Evolutionary conservation across 2,797 vertebrate species (phyloP).

Genomic region (Poecilia wingei): DNA sequence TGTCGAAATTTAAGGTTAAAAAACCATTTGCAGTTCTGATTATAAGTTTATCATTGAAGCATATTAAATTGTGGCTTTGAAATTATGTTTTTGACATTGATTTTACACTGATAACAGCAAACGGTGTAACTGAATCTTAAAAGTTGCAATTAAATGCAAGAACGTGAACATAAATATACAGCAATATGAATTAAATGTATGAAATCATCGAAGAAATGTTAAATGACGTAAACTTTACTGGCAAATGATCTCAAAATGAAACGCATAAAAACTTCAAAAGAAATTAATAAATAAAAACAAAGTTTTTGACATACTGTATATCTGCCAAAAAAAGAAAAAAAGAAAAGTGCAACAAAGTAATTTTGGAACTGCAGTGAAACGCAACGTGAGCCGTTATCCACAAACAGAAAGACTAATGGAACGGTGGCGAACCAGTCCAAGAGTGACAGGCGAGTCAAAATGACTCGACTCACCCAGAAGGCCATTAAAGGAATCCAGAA

Average conservation of each 20-base stretch:
- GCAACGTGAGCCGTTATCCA: not conserved
- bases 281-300: not conserved
- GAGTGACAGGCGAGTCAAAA: not conserved
- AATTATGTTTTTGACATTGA: not conserved
- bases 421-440: not conserved
- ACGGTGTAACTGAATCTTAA: not conserved
- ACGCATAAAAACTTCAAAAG: not conserved
- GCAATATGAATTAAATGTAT: not conserved
- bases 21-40: slow-evolving; percentile 9
- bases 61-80: not conserved
- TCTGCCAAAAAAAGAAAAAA: not conserved
- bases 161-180: not conserved
- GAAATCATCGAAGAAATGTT: not conserved
- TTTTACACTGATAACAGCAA: not conserved
- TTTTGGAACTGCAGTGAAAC: not conserved
- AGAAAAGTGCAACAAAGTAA: not conserved
- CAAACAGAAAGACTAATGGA: not conserved
- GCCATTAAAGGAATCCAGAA: not conserved
- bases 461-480: not conserved
- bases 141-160: not conserved
- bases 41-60: not conserved
- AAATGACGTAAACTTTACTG: not conserved
- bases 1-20: slow-evolving; percentile 9
- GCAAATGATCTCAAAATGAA: not conserved
- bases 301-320: not conserved